These are phyloP conservation scores for Furnarius figulus DNA, from an alignment of 2,113 vertebrate genomes.

Conservation along the genomic window DNA sequence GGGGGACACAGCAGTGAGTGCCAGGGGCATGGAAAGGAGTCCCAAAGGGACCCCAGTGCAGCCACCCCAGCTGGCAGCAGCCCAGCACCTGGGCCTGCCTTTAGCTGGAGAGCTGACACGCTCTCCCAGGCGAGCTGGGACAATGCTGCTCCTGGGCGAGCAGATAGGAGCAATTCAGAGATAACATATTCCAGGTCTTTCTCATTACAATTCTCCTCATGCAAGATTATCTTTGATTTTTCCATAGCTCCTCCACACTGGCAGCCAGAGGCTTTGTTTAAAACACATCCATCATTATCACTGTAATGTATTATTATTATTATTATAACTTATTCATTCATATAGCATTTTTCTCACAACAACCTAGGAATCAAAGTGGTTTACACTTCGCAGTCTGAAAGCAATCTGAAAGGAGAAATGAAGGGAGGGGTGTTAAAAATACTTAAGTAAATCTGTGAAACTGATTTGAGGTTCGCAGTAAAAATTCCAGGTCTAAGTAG, in stretches of 20 bases:
- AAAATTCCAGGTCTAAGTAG: not conserved
- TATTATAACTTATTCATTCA: slow-evolving; percentile 63
- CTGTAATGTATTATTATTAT: slow-evolving; percentile 60
- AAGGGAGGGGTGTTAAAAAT: not conserved
- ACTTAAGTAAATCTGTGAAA: not conserved
- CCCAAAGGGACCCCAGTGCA: too few species aligned
- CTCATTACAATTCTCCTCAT: slow-evolving; percentile 70
- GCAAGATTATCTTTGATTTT: slow-evolving; percentile 65
- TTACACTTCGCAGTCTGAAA: slow-evolving; percentile 38
- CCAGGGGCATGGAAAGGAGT: too few species aligned
- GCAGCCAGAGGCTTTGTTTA: slow-evolving; percentile 69
- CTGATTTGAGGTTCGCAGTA: not conserved
- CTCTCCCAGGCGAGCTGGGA: slow-evolving; percentile 26
- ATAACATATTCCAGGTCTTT: slow-evolving; percentile 61
- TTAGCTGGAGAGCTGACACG: not conserved
- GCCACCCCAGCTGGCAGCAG: not conserved
- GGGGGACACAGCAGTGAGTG: not conserved
- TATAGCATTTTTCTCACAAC: slow-evolving; percentile 48
- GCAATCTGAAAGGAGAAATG: slow-evolving; percentile 20
- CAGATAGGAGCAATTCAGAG: not conserved
- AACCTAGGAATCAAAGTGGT: slow-evolving; percentile 44
- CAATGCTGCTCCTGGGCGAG: not conserved
- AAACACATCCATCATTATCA: slow-evolving; percentile 67
- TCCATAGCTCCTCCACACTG: slow-evolving; percentile 47
- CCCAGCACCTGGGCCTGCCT: not conserved